phyloP scores from a whole-genome alignment of 2,797 vertebrate genomes.

The Sebastiscus albofasciatus region DNA sequence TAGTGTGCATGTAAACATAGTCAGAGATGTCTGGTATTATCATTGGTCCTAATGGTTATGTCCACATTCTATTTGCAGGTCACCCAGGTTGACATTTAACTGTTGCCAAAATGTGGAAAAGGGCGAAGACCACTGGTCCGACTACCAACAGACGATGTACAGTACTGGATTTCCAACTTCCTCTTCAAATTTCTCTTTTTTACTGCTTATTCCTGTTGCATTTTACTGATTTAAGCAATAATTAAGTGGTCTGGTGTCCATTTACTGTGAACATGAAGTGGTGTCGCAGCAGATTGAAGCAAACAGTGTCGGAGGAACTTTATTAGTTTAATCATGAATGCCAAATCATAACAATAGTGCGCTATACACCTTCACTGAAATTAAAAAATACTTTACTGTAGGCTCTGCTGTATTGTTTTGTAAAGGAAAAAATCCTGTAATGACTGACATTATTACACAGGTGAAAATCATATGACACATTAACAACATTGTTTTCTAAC shows the following conservation, averaged over 20 bases:
- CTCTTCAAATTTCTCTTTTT: background rate
- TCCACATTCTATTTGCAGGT: constrained; percentile 45
- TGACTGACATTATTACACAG: background rate
- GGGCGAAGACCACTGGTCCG: constrained; percentile 42
- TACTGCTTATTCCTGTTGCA: background rate
- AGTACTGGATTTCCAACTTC: background rate
- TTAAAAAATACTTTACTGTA: background rate
- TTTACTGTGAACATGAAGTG: background rate
- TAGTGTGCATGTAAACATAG: background rate
- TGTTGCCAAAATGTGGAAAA: constrained; percentile 77
- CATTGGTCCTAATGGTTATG: background rate
- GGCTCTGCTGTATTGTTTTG: background rate
- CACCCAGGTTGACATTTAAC: background rate
- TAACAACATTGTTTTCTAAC: background rate
- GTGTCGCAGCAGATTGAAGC: background rate
- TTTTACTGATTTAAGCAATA: background rate
- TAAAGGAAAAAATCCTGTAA: background rate
- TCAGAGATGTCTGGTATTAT: background rate
- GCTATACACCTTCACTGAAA: background rate
- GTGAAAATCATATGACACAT: background rate
- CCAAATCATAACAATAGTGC: background rate
- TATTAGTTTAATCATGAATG: background rate
- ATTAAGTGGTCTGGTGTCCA: background rate
- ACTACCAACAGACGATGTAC: constrained; percentile 61
- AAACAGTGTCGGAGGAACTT: background rate